Evolutionary conservation across 1,140 invertebrate genomes (phyloP).

Genomic region (Aphis gossypii): DNA sequence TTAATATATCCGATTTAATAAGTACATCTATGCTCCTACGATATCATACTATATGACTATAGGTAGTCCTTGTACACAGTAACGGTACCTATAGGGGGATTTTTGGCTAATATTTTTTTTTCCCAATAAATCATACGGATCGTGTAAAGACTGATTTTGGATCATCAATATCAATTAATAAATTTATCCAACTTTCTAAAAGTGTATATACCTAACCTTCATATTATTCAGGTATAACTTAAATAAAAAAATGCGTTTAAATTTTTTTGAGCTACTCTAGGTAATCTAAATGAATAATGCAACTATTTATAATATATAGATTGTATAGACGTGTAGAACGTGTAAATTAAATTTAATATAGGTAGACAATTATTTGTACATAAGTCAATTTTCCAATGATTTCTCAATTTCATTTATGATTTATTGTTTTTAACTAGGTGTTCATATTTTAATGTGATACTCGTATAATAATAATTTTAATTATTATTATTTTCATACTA

Average conservation of each 20-base stretch:
- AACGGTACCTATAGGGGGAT: not conserved
- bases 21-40: not conserved
- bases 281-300: not conserved
- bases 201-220: not conserved
- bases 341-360: not conserved
- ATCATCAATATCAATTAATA: not conserved
- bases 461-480: too few relatives aligned
- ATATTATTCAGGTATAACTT: not conserved
- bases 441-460: too few relatives aligned
- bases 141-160: not conserved
- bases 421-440: not conserved
- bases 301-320: not conserved
- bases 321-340: not conserved
- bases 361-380: not conserved
- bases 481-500: not conserved
- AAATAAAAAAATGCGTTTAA: not conserved
- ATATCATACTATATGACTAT: not conserved
- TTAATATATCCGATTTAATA: not conserved
- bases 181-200: not conserved
- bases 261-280: not conserved
- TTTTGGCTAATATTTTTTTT: not conserved
- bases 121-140: not conserved
- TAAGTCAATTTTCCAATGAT: not conserved
- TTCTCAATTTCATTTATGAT: not conserved
- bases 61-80: not conserved